Percentiles rank a stretch among this genome's conserved stretches.
Conservation (phyloP, 2,888 invertebrate species). For the Meliscaeva auricollis region DNA sequence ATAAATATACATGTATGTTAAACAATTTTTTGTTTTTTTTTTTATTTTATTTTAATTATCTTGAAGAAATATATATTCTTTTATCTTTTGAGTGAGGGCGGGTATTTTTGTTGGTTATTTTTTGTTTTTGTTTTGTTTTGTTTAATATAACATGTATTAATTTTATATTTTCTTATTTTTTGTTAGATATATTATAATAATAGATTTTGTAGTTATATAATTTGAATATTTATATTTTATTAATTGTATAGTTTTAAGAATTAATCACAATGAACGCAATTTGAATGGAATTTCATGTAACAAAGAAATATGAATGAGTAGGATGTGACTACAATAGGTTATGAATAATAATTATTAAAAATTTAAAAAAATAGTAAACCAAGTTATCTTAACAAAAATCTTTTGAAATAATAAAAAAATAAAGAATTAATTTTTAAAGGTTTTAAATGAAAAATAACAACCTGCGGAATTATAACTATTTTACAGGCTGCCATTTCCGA, state of each 20-base stretch:
- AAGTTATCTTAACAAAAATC: too few relatives aligned
- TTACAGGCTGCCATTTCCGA: too few relatives aligned
- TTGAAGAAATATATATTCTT: slow-evolving; percentile 53
- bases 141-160: slow-evolving; percentile 45
- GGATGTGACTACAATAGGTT: too few relatives aligned
- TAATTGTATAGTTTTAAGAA: slow-evolving; percentile 35
- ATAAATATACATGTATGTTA: slow-evolving; percentile 61
- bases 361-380: too few relatives aligned
- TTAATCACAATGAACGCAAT: slow-evolving; percentile 27
- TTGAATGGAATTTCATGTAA: slow-evolving; percentile 10
- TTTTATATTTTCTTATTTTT: slow-evolving; percentile 30
- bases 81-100: slow-evolving; percentile 67
- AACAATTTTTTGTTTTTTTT: slow-evolving; percentile 46
- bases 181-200: slow-evolving; percentile 61
- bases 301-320: not conserved
- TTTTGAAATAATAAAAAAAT: too few relatives aligned
- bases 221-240: slow-evolving; percentile 43
- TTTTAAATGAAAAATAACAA: too few relatives aligned
- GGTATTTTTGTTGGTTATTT: slow-evolving; percentile 61
- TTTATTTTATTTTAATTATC: slow-evolving; percentile 33
- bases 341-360: too few relatives aligned
- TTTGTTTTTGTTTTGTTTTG: slow-evolving; percentile 31
- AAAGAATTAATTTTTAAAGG: too few relatives aligned
- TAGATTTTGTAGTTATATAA: slow-evolving; percentile 44
- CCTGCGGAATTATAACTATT: too few relatives aligned